These are phyloP conservation scores for Agrilus mali DNA, from an alignment of 2,888 invertebrate species.

Conservation along the genomic window DNA sequence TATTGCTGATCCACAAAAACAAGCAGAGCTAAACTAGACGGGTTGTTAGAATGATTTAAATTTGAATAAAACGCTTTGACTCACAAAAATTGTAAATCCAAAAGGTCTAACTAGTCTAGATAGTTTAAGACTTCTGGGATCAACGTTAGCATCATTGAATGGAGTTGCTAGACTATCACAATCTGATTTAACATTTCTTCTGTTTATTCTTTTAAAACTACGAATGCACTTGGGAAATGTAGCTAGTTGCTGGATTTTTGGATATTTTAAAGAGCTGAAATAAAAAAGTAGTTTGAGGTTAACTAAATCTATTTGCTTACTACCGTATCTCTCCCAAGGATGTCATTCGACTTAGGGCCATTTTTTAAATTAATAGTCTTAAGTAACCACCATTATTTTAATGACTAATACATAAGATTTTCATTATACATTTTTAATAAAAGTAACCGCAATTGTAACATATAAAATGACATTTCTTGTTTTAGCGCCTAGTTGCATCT, in stretches of 20 bases:
- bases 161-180: slow-evolving; percentile 27
- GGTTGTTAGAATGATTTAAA: neutral
- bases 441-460: too few species aligned
- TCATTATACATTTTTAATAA: too few species aligned
- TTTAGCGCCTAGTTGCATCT: too few species aligned
- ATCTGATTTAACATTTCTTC: slow-evolving; percentile 15
- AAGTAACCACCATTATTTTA: too few species aligned
- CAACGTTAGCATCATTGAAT: slow-evolving; percentile 34
- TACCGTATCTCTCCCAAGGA: slow-evolving; percentile 22
- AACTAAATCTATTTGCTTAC: slow-evolving; percentile 7
- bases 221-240: slow-evolving; percentile 13
- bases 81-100: slow-evolving; percentile 52
- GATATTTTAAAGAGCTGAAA: slow-evolving; percentile 7
- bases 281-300: slow-evolving; percentile 4
- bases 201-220: slow-evolving; percentile 13
- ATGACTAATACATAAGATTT: too few species aligned
- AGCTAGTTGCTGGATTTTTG: slow-evolving; percentile 6
- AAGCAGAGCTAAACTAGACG: slow-evolving; percentile 38
- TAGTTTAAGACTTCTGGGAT: slow-evolving; percentile 34
- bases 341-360: slow-evolving; percentile 26
- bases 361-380: slow-evolving; percentile 7
- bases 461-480: too few species aligned
- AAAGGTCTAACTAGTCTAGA: slow-evolving; percentile 47
- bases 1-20: slow-evolving; percentile 64
- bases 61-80: slow-evolving; percentile 14